Evolutionary conservation across 1,140 invertebrate genomes (phyloP), one percentile per base, ranked within the genome.

Genomic region (Tetramorium alpestre): DNA sequence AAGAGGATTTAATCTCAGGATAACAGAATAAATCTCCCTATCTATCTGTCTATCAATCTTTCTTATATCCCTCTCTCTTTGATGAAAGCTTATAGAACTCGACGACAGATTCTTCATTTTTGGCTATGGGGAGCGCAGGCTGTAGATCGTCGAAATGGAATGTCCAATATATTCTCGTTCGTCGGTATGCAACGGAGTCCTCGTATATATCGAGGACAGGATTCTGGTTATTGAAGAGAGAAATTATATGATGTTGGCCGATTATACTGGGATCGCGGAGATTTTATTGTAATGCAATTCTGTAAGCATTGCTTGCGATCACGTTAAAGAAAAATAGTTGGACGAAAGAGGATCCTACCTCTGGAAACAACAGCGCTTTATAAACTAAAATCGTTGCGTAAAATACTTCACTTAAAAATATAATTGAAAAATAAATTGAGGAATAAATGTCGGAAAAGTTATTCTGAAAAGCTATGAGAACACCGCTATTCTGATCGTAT

Each of bases 91-190:
- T 8, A 22, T 8, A 22, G 10, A 84, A 25, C 22, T 38, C 28
- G 67, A 73, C 69, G 69, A 84, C 80, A 54, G 67, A 72, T 73
- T 84, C 69, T 84, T 84, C 69, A 84, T 84, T 84, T 84, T 84
- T 84, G 69, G 41, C 41, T 82, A 49, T 10, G 38, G 51, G 16
- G 4, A 16, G n/a, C 28, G n/a, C 41, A 82, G 54, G n/a, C 38
- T 47, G 41, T 72, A 72, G 69, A 84, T 60, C 13, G 69, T 38
- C 13, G 25, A 18, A 81, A 38, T 44, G 69, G 18, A 60, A 73
- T 75, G 54, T 75, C n/a, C 80, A 84, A 84, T 82, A 73, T 73
- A 51, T 73, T 82, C 78, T 47, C 73, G 41, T 73, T 82, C 64
- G 64, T 81, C 65, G 67, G 73, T 82, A 82, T 82, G 80, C 80